Conservation (phyloP, 2,797 vertebrate species). For the Melopsittacus undulatus region DNA sequence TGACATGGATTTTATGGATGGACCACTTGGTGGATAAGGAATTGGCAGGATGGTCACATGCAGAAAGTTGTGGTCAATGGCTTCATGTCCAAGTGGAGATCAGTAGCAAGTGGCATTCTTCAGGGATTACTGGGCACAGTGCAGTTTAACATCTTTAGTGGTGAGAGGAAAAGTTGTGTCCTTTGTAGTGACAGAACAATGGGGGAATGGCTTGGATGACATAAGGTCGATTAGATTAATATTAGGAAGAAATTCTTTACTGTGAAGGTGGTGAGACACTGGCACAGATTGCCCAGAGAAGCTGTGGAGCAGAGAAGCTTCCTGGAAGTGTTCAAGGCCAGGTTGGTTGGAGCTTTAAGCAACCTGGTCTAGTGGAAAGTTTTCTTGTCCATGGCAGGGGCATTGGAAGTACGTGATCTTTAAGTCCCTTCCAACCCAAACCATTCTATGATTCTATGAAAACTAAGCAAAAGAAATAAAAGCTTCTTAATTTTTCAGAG, state of each 20-base stretch:
- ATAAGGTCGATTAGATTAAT: neutral
- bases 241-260: neutral
- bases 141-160: neutral
- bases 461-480: neutral
- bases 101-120: neutral
- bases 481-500: neutral
- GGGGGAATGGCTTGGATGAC: neutral
- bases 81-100: neutral
- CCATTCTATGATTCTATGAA: neutral
- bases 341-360: neutral
- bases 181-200: neutral
- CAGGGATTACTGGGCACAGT: neutral
- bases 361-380: neutral
- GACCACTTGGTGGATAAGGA: neutral
- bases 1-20: neutral
- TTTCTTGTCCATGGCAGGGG: neutral
- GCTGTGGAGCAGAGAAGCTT: neutral
- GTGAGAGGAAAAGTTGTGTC: neutral
- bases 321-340: neutral
- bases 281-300: neutral
- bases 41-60: neutral
- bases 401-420: neutral
- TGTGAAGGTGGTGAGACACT: neutral
- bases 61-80: neutral
- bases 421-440: neutral